Evolutionary conservation across 2,888 invertebrate genomes (phyloP).

Genomic region (Lepidonotus clava): DNA sequence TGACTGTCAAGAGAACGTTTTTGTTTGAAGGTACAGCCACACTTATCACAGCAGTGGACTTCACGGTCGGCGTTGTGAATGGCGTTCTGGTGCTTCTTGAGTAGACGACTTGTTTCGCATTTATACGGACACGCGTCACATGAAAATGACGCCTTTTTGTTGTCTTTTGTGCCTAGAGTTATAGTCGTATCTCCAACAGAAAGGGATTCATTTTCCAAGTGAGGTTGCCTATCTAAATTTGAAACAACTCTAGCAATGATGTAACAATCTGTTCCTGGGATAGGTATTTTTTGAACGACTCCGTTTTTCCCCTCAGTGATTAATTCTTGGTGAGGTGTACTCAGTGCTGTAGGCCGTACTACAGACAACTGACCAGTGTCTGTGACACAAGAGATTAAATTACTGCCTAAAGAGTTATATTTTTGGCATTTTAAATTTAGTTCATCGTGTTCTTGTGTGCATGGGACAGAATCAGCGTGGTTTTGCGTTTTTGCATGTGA

Average conservation of each 20-base stretch:
- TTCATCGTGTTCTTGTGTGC: no score
- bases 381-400: no score
- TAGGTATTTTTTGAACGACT: not conserved
- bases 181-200: no score
- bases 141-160: no score
- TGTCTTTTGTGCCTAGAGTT: no score
- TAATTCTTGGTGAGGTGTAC: not conserved
- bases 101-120: not conserved
- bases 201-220: no score
- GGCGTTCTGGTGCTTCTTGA: not conserved
- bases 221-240: no score
- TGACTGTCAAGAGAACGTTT: conserved; percentile 13
- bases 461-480: not conserved
- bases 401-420: no score
- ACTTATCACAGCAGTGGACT: not conserved
- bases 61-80: not conserved
- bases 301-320: not conserved
- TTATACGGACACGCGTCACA: not conserved
- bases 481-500: no score
- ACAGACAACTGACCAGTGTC: no score
- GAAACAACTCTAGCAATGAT: not conserved
- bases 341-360: not conserved
- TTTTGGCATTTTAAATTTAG: no score
- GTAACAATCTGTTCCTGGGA: conserved; percentile 17
- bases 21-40: conserved; percentile 10